Conservation (phyloP, 1,140 invertebrate species). For the Drosophila watanabei region DNA sequence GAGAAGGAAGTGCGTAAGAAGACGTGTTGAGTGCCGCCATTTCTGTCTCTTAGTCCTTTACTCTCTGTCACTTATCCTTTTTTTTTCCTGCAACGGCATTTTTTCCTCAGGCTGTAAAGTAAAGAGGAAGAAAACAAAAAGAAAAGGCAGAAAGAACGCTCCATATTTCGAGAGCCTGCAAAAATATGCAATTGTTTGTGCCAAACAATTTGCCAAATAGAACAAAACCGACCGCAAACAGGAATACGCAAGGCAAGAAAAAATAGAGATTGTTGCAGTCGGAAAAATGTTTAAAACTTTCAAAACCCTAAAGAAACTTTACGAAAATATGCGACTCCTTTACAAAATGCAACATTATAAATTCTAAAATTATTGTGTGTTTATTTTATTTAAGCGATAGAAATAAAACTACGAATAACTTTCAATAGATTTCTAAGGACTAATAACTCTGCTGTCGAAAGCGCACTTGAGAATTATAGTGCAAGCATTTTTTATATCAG, state of each 20-base stretch:
- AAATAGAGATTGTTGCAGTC: not conserved
- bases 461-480: not conserved
- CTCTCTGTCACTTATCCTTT: slow-evolving; percentile 7
- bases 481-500: not conserved
- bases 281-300: not conserved
- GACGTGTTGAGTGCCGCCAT: slow-evolving; percentile 35
- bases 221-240: slow-evolving; percentile 31
- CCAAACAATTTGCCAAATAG: slow-evolving; percentile 62
- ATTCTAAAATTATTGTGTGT: not conserved
- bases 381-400: no score
- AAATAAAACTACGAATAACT: not conserved
- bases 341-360: not conserved
- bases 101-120: slow-evolving; percentile 15
- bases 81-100: slow-evolving; percentile 1
- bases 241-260: not conserved
- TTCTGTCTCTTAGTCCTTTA: slow-evolving; percentile 16
- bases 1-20: slow-evolving; percentile 7
- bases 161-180: slow-evolving; percentile 56
- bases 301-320: not conserved
- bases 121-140: slow-evolving; percentile 3
- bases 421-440: no score
- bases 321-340: not conserved
- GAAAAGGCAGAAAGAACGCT: slow-evolving; percentile 24
- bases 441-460: not conserved
- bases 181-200: slow-evolving; percentile 70